Conservation (phyloP, 2,888 invertebrate genomes). For the Leucoptera coffeella region DNA sequence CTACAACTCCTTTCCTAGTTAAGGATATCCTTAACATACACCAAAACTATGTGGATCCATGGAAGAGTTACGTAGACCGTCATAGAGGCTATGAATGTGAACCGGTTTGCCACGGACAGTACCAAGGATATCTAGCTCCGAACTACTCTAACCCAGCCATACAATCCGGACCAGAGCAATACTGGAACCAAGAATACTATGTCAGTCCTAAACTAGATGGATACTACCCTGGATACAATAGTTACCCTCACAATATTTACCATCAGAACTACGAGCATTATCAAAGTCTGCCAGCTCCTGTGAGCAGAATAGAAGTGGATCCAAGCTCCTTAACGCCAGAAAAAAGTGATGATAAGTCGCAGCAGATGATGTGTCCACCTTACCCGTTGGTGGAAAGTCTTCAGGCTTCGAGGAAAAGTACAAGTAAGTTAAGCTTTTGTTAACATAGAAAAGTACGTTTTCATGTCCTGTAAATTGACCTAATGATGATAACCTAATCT, state of each 20-base stretch:
- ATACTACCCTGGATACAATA: constrained; percentile 30
- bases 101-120: constrained; percentile 19
- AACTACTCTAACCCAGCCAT: constrained; percentile 20
- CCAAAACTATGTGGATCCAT: constrained; percentile 21
- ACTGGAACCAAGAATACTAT: constrained; percentile 33
- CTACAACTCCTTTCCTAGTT: constrained; percentile 36
- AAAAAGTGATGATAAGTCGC: not conserved
- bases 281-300: constrained; percentile 12
- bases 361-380: constrained; percentile 1
- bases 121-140: constrained; percentile 25
- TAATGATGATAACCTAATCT: too few species aligned
- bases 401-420: constrained; percentile 16
- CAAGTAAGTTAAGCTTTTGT: too few species aligned
- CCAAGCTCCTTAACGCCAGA: too few species aligned
- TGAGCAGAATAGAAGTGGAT: too few species aligned
- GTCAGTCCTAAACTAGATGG: constrained; percentile 29
- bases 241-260: constrained; percentile 29
- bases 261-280: constrained; percentile 29
- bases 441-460: too few species aligned
- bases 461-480: too few species aligned
- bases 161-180: constrained; percentile 22
- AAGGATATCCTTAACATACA: constrained; percentile 36
- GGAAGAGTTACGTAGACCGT: constrained; percentile 21
- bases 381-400: constrained; percentile 9
- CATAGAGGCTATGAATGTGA: constrained; percentile 24